phyloP scores from a whole-genome alignment of 2,888 invertebrate species.

The Drosophila putrida region DNA sequence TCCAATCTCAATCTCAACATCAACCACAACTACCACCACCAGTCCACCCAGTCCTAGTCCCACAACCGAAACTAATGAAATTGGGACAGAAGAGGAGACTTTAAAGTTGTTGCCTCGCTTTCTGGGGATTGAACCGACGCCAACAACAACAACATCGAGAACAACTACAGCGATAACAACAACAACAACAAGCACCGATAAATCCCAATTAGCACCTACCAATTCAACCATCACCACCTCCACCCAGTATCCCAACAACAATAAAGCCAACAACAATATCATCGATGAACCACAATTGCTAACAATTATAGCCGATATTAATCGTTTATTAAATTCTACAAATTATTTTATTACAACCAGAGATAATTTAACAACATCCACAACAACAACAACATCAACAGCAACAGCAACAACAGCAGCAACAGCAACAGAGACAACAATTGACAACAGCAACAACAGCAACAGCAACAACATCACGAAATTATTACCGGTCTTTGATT shows the following conservation, averaged over 20 bases:
- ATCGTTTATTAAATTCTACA: conserved; percentile 85
- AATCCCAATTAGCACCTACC: conserved; percentile 45
- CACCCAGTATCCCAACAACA: conserved; percentile 49
- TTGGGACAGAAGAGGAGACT: conserved; percentile 7
- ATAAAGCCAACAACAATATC: conserved; percentile 46
- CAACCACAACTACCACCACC: conserved; percentile 43
- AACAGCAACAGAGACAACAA: conserved; percentile 53
- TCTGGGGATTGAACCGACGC: conserved; percentile 45
- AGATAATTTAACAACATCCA: conserved; percentile 80
- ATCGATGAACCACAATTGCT: conserved; percentile 83
- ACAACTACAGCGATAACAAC: conserved; percentile 33
- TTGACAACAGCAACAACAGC: conserved; percentile 57
- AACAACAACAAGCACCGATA: conserved; percentile 38
- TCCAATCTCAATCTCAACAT: conserved; percentile 41
- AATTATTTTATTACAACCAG: conserved; percentile 85
- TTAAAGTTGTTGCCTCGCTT: conserved; percentile 51
- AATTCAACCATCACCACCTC: conserved; percentile 40
- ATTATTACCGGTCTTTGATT: conserved; percentile 77
- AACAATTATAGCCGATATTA: conserved; percentile 83
- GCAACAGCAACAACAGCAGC: no score
- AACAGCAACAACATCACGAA: conserved; percentile 75
- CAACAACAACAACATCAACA: conserved; percentile 53
- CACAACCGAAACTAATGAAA: conserved; percentile 24
- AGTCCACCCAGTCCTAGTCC: conserved; percentile 36
- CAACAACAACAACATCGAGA: conserved; percentile 37